Base-by-base conservation (phyloP, 2,888 invertebrate genomes). In the Harpalus rufipes region DNA sequence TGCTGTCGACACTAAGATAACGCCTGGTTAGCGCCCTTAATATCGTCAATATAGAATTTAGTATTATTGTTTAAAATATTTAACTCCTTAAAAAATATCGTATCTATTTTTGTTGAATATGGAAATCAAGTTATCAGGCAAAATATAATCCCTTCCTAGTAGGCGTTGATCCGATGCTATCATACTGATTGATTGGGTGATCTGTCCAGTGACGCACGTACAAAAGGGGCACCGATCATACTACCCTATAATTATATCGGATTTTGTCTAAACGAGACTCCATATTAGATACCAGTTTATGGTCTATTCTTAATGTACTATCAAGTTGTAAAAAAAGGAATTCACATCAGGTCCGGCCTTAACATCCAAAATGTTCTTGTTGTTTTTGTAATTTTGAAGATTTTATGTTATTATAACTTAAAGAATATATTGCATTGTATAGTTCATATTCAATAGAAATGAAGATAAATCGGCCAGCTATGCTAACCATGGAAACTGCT, bases 111-210 rank as follows among this genome's bases (percentile, higher is more conserved):
- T 32, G 32, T 32, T 5, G 32, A 32, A 32, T 32, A 5, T 5
- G 32, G 32, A 32, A 5, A 32, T 32, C 32, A 32, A 51, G 44
- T 51, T 8, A 51, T 51, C 44, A 51, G 10, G 44, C n/a, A 51
- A 32, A 8, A 12, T 51, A 8, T 51, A 51, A 51, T 51, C 44
- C 44, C 12, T 8, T 39, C 63, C 8, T 32, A 68, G 68, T 68
- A 25, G 68, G 68, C 68, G 68, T 68, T n/a, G 41, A 63, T 63
- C 21, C 41, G 68, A 68, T 68, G 39, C n/a, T 68, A 68, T 68
- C 68, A 68, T 5, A 10, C 68, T 68, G 68, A 68, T 68, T 68
- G 68, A 68, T 68, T 68, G 68, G 68, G 14, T 39, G 68, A 68
- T 12, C 25, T 10, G 21, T 21, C 12, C 63, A 63, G 0, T 61